Evolutionary conservation across 2,113 vertebrate species (phyloP).

Genomic region (Orthonyx spaldingii): DNA sequence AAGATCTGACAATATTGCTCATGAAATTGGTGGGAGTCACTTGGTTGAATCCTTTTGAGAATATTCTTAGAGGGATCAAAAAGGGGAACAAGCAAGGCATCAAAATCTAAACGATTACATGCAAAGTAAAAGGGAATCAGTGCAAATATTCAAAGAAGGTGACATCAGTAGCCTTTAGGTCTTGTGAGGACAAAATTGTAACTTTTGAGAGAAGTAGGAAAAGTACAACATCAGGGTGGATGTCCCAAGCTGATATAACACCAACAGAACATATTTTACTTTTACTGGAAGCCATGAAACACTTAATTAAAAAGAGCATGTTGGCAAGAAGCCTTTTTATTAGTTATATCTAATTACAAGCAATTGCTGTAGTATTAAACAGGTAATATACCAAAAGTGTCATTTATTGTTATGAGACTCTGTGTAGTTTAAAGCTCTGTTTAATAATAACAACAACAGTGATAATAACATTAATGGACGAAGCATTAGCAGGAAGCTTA

Average conservation of each 20-base stretch:
- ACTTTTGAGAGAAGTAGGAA: neutral
- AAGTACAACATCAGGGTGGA: neutral
- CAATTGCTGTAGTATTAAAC: conserved; percentile 26
- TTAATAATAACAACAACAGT: neutral
- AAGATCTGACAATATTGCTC: neutral
- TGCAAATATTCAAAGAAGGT: neutral
- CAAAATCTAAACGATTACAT: neutral
- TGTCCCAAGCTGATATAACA: neutral
- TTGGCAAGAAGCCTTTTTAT: conserved; percentile 16
- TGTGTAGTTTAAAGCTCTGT: neutral
- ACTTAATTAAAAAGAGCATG: conserved; percentile 21
- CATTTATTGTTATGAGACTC: conserved; percentile 21
- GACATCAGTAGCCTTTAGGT: neutral
- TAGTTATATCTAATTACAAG: conserved; percentile 28
- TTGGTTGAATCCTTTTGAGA: neutral
- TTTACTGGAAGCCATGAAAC: conserved; percentile 12
- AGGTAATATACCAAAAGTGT: neutral
- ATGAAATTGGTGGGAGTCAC: neutral
- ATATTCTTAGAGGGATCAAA: neutral
- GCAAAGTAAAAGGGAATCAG: neutral
- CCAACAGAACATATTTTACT: neutral
- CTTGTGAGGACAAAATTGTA: neutral
- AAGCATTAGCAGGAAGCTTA: neutral
- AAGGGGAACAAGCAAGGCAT: neutral
- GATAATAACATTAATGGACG: neutral